phyloP scores from a whole-genome alignment of 1,140 invertebrate species.

The Musca domestica region DNA sequence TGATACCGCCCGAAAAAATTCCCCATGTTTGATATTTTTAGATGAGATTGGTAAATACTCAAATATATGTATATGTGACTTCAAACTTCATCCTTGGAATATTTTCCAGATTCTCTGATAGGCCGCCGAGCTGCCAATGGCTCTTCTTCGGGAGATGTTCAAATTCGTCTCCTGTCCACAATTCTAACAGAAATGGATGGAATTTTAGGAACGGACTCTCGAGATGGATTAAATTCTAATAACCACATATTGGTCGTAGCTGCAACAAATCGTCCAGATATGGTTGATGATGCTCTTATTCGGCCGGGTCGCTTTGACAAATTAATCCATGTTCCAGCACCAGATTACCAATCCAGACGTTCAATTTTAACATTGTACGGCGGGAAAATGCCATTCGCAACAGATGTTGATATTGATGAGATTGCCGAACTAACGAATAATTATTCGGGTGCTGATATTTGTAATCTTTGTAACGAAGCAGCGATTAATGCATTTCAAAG shows the following conservation, averaged over 20 bases:
- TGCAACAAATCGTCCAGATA: conserved; percentile 76
- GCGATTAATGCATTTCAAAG: conserved; percentile 64
- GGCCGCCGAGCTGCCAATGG: conserved; percentile 53
- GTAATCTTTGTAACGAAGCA: conserved; percentile 71
- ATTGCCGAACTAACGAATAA: conserved; percentile 63
- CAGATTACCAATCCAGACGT: conserved; percentile 61
- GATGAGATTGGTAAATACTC: conserved; percentile 66
- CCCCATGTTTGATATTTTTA: conserved; percentile 71
- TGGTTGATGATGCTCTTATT: conserved; percentile 73
- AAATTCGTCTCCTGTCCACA: conserved; percentile 65
- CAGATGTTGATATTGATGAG: conserved; percentile 60
- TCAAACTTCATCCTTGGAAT: neutral
- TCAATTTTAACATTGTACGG: conserved; percentile 63
- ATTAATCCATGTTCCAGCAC: conserved; percentile 73
- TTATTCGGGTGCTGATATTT: conserved; percentile 78
- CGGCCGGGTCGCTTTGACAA: conserved; percentile 75
- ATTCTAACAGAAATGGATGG: conserved; percentile 72
- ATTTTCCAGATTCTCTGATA: conserved; percentile 61
- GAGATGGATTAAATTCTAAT: conserved; percentile 4
- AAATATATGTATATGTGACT: neutral
- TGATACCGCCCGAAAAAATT: conserved; percentile 62
- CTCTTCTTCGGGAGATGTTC: conserved; percentile 55
- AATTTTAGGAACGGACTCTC: conserved; percentile 43
- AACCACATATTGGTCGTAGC: conserved; percentile 65
- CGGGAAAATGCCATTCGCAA: conserved; percentile 59